phyloP scores from a whole-genome alignment of 92 coral and sea anemone genomes.

The Porites rus region DNA sequence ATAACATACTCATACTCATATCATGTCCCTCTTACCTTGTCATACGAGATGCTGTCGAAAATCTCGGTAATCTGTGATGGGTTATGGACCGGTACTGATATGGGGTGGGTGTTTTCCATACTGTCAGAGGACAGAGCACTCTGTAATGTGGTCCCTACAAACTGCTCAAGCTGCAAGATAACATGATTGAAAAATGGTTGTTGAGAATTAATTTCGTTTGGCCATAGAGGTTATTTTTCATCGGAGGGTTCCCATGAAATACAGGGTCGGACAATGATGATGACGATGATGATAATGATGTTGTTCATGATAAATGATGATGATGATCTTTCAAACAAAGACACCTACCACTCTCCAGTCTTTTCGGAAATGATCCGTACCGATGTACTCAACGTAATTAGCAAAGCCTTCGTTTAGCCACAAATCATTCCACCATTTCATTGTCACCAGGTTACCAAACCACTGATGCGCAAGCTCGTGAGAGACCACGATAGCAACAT shows the following conservation, averaged over 20 bases:
- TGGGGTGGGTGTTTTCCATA: constrained; percentile 90
- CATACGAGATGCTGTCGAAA: constrained; percentile 88
- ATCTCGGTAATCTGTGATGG: constrained; percentile 96
- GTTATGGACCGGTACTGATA: constrained; percentile 90
- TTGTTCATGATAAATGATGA: too few species aligned
- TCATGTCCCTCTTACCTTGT: constrained; percentile 67
- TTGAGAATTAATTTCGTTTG: background rate
- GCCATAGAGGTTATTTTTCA: too few species aligned
- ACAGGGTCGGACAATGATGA: too few species aligned
- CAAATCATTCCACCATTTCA: constrained; percentile 95
- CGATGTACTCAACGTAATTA: constrained; percentile 86
- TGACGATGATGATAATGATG: too few species aligned
- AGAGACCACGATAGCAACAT: constrained; percentile 81
- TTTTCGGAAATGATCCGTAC: constrained; percentile 86
- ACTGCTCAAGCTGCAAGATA: constrained; percentile 88
- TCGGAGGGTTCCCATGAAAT: too few species aligned
- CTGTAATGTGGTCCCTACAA: constrained; percentile 89
- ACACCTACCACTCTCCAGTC: constrained; percentile 94
- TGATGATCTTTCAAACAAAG: background rate
- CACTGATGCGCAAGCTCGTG: constrained; percentile 99
- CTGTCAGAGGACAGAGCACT: constrained; percentile 93
- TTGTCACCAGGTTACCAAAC: constrained; percentile 91
- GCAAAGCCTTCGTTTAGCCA: constrained; percentile 96
- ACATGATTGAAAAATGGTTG: background rate
- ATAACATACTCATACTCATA: too few species aligned